Evolutionary conservation across 2,113 vertebrate species (phyloP).

Genomic region (Glaucomys volans): DNA sequence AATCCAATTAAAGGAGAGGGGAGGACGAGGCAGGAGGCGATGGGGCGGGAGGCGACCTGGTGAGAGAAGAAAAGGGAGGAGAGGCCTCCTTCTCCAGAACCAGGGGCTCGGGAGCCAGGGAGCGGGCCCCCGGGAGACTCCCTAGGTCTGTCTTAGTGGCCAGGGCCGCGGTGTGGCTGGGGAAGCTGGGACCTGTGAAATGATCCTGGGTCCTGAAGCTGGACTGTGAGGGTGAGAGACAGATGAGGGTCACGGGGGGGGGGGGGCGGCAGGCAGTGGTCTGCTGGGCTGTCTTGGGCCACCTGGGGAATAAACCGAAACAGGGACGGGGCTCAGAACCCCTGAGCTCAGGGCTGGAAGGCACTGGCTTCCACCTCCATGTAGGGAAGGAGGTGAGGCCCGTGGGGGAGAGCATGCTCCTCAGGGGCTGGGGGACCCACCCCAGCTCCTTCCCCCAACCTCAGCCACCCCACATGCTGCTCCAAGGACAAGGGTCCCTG

Average conservation of each 20-base stretch:
- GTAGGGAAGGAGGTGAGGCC: background rate
- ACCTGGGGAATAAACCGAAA: no score
- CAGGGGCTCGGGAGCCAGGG: no score
- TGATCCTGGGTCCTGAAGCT: background rate
- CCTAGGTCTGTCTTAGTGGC: background rate
- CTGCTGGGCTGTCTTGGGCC: background rate
- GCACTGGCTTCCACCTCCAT: background rate
- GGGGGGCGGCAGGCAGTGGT: no score
- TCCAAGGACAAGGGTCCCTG: background rate
- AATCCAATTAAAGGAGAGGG: background rate
- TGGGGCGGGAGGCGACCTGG: background rate
- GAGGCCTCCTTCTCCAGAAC: background rate
- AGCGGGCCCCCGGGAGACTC: background rate
- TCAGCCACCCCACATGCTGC: background rate
- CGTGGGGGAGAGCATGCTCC: background rate
- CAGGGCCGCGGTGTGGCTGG: background rate
- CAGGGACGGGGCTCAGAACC: background rate
- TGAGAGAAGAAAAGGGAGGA: background rate
- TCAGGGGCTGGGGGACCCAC: background rate
- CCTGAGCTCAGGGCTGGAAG: background rate
- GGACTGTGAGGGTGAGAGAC: no score
- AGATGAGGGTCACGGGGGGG: background rate
- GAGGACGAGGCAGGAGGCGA: no score
- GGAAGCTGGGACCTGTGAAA: accelerated
- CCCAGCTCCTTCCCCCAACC: background rate